phyloP scores from a whole-genome alignment of 2,888 invertebrate genomes.

The Drosophila maculinotata region DNA sequence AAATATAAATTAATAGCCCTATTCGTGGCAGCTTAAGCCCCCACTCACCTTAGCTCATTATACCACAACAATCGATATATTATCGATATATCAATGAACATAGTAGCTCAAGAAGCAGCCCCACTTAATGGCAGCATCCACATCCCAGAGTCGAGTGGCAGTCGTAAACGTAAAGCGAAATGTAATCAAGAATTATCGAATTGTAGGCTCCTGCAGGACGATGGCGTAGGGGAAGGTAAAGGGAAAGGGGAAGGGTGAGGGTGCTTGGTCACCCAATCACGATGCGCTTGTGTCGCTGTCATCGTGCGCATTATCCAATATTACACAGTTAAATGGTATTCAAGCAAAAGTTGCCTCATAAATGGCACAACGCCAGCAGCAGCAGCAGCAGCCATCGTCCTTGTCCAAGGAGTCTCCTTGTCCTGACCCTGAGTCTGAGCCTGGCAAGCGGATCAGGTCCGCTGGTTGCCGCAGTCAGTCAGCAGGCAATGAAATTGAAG shows the following conservation, averaged over 20 bases:
- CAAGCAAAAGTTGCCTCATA: slow-evolving; percentile 50
- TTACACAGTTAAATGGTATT: slow-evolving; percentile 66
- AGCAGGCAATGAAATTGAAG: slow-evolving; percentile 78
- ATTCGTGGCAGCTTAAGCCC: neutral
- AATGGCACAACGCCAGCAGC: slow-evolving; percentile 50
- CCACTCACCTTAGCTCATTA: neutral
- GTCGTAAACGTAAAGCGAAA: slow-evolving; percentile 20
- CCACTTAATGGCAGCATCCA: slow-evolving; percentile 6
- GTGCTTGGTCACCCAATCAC: slow-evolving; percentile 24
- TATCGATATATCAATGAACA: slow-evolving; percentile 8
- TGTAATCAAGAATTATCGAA: slow-evolving; percentile 70
- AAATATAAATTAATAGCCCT: no score
- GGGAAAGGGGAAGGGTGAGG: neutral
- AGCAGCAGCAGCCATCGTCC: neutral
- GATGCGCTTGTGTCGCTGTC: slow-evolving; percentile 30
- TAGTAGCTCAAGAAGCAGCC: neutral
- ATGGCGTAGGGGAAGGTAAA: no score
- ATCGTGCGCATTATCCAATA: slow-evolving; percentile 59
- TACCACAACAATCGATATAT: slow-evolving; percentile 16
- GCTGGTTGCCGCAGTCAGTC: slow-evolving; percentile 35
- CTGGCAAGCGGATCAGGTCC: slow-evolving; percentile 23
- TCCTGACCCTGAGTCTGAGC: slow-evolving; percentile 2
- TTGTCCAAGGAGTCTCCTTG: slow-evolving; percentile 9
- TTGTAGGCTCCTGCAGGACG: slow-evolving; percentile 17
- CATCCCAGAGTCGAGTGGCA: slow-evolving; percentile 9